Evolutionary conservation across 1,140 invertebrate species (phyloP), one percentile per base, ranked within the genome.

Genomic region (Caenorhabditis latens): DNA sequence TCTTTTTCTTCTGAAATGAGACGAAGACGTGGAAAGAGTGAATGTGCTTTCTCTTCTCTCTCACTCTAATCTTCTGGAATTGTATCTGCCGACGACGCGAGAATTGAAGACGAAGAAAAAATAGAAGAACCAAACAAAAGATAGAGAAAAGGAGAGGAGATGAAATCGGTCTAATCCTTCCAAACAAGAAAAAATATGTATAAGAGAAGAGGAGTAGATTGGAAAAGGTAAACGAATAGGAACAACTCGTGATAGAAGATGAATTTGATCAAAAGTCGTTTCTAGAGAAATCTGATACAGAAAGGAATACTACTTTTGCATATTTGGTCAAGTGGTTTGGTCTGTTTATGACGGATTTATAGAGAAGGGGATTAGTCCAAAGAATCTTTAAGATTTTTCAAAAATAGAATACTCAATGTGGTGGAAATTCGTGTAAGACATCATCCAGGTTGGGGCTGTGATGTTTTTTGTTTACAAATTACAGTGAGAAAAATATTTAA

Each of bases 41-140:
- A 43, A 32, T 71, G 65, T n/a, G 40, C 46, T 3, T 11, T 40
- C 24, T n/a, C n/a, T 24, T 79, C 42, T 79, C 13, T 16, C 50
- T 53, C 50, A 14, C 46, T 79, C 71, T 79, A 79, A 79, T 79
- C 71, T 79, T 79, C 71, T 79, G 46, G 71, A 79, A 79, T 79
- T 79, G 71, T 79, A 79, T 79, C 71, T 79, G 71, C n/a, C 71
- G 46, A 11, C 19, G 71, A 50, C 46, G 46, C n/a, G 43, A 42
- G 71, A 42, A 50, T 42, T 71, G 71, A 24, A 79, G 46, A 24
- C 50, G n/a, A 50, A 50, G 43, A n/a, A 21, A 75, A 48, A 24
- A 9, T 46, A 79, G 46, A 32, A 79, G 71, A 48, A 79, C 71
- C 46, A 79, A 79, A 79, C 46, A 79, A 79, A 79, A 50, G 46